Evolutionary conservation across 2,113 vertebrate species (phyloP), one percentile per base, ranked within the genome.

Genomic region (Trogon surrucura): DNA sequence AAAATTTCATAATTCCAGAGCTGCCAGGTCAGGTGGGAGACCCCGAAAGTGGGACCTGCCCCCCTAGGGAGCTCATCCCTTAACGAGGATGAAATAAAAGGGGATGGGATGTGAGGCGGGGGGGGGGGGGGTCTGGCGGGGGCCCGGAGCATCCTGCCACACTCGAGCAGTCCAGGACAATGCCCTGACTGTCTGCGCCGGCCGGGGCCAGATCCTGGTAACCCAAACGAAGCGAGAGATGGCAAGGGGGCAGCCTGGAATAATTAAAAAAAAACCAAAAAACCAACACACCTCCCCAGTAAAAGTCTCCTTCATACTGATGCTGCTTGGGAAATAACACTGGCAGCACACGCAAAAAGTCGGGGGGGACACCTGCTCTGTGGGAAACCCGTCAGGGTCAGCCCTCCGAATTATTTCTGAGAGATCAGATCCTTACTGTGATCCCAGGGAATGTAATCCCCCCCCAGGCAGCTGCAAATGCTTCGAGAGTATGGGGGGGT

Each of bases 391-490:
- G 3, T 48, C 29, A 18, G 34, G 8, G 45, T 81, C 89, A 23
- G 10, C 44, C 64, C 65, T 5, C 10, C 36, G 78, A 84, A 56
- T 4, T 48, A 86, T 54, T 2, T 6, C 11, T 60, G 78, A 89
- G 93, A 65, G 69, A 78, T 61, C 81, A 23, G 57, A 1, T 51
- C 69, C 88, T 41, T 0, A 1, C 61, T 32, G 65, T 51, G 27
- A 2, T 64, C 65, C 61, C 61, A 20, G 94, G 13, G 15, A 94
- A 93, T 11, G 74, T 5, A 14, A 89, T 89, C 81, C 82, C 82
- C 84, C 77, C 82, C 77, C 82, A 58, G 9, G 91, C 94, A 96
- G 96, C 96, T 96, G 96, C 94, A 82, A 93, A 90, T 48, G 79
- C 85, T 71, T 75, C 74, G 8, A 54, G 48, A 1, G 41, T 13